Percentiles rank a stretch among this genome's conserved stretches.
Conservation (phyloP, 2,797 vertebrate genomes). For the Myoxocephalus aenaeus region DNA sequence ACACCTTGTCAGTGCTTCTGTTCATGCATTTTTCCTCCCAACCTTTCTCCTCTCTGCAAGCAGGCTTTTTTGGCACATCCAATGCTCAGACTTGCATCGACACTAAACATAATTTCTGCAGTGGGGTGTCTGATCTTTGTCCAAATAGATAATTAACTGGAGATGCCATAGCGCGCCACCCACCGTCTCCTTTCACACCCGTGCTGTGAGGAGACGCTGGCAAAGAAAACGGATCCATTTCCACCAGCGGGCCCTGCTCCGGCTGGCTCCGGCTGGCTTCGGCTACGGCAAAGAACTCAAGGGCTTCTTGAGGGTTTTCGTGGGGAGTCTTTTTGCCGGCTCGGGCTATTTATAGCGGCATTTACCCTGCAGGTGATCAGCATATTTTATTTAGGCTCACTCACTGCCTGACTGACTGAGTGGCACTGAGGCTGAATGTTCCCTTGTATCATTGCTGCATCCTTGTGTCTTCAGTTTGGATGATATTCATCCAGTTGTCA, state of each 20-base stretch:
- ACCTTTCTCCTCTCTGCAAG: background rate
- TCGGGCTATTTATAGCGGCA: slow-evolving; percentile 48
- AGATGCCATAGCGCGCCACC: slow-evolving; percentile 51
- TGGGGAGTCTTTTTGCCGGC: background rate
- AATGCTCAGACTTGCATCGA: slow-evolving; percentile 52
- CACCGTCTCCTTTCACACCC: slow-evolving; percentile 50
- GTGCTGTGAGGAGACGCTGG: slow-evolving; percentile 32
- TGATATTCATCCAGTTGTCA: background rate
- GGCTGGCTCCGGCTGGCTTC: slow-evolving; percentile 13
- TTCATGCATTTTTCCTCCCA: background rate
- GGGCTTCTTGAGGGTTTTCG: slow-evolving; percentile 21
- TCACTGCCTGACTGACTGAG: slow-evolving; percentile 10
- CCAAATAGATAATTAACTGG: slow-evolving; percentile 73
- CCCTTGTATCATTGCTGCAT: background rate
- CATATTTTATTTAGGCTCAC: slow-evolving; percentile 55
- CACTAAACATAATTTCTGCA: slow-evolving; percentile 64
- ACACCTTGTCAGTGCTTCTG: slow-evolving; percentile 8
- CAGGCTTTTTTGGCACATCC: slow-evolving; percentile 39
- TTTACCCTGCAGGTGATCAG: slow-evolving; percentile 54
- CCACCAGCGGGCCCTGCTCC: background rate
- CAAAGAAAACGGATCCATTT: background rate
- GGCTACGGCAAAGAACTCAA: slow-evolving; percentile 25
- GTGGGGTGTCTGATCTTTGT: slow-evolving; percentile 68
- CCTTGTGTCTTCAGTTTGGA: background rate
- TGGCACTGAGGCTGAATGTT: slow-evolving; percentile 10